These are phyloP conservation scores for Drosophila greeni DNA, from an alignment of 2,888 invertebrate genomes.

Conservation along the genomic window DNA sequence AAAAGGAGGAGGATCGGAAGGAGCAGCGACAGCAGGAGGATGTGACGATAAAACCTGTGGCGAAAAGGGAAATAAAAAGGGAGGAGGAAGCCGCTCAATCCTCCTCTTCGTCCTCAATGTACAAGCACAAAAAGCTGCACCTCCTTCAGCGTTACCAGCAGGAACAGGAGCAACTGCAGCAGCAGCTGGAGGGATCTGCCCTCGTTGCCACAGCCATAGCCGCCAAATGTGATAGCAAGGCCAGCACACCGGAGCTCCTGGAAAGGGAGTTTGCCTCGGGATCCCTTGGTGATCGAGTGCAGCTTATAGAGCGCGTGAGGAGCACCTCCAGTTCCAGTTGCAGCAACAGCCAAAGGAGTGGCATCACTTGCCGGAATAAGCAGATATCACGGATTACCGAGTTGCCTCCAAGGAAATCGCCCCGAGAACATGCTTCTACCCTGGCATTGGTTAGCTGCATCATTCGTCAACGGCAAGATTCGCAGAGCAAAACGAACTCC, in stretches of 20 bases:
- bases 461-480: constrained; percentile 79
- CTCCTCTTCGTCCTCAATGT: constrained; percentile 43
- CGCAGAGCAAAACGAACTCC: constrained; percentile 74
- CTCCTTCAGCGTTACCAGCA: constrained; percentile 72
- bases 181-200: constrained; percentile 46
- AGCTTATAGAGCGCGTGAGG: constrained; percentile 56
- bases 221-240: constrained; percentile 72
- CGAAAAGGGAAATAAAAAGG: constrained; percentile 36
- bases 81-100: constrained; percentile 31
- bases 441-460: constrained; percentile 88
- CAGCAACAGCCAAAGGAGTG: constrained; percentile 60
- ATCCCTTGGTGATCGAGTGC: constrained; percentile 42
- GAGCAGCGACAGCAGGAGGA: constrained; percentile 65
- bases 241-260: constrained; percentile 67
- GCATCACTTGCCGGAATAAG: constrained; percentile 67
- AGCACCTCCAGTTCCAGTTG: constrained; percentile 74
- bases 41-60: constrained; percentile 20
- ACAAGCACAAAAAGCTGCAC: constrained; percentile 73
- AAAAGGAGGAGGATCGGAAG: constrained; percentile 76
- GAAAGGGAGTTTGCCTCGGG: constrained; percentile 60
- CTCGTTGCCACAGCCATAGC: constrained; percentile 43
- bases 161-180: constrained; percentile 65
- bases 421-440: constrained; percentile 92
- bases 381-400: constrained; percentile 72
- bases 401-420: constrained; percentile 86